A percentile compares a stretch with the other conserved stretches of the same genome.
Conservation (phyloP, 2,113 vertebrate genomes). For the Ictalurus furcatus region DNA sequence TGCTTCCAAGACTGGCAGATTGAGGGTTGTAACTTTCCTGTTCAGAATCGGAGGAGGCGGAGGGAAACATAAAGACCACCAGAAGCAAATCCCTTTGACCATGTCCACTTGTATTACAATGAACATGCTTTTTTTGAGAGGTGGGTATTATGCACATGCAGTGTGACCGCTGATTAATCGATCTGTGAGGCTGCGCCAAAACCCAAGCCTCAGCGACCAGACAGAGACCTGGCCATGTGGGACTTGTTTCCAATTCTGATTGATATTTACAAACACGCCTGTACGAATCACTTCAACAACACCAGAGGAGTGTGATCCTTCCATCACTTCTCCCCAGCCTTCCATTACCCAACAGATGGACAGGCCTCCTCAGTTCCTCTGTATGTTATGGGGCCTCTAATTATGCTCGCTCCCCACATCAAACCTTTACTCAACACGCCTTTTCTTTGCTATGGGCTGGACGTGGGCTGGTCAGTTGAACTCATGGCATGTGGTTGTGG, state of each 20-base stretch:
- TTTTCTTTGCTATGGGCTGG: slow-evolving; percentile 71
- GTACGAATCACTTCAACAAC: slow-evolving; percentile 54
- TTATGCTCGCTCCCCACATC: slow-evolving; percentile 76
- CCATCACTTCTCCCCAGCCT: slow-evolving; percentile 53
- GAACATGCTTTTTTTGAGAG: slow-evolving; percentile 2
- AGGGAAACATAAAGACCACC: neutral
- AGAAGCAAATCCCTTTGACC: neutral
- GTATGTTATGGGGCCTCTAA: slow-evolving; percentile 72
- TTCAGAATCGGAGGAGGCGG: neutral
- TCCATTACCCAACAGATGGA: slow-evolving; percentile 75
- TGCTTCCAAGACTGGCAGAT: neutral
- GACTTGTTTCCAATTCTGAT: slow-evolving; percentile 45
- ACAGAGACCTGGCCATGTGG: slow-evolving; percentile 18
- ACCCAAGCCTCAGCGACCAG: slow-evolving; percentile 59
- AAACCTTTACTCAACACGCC: slow-evolving; percentile 71
- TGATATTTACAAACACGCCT: slow-evolving; percentile 56
- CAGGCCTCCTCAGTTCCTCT: slow-evolving; percentile 57
- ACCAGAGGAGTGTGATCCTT: slow-evolving; percentile 42
- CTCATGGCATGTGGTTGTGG: slow-evolving; percentile 70
- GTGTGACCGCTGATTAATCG: slow-evolving; percentile 51
- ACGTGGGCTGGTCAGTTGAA: slow-evolving; percentile 70
- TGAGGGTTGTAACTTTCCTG: neutral
- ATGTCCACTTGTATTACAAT: neutral
- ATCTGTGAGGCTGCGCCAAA: slow-evolving; percentile 63
- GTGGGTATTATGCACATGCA: neutral